phyloP scores from a whole-genome alignment of 2,797 vertebrate species.

The Pseudochirops cupreus region DNA sequence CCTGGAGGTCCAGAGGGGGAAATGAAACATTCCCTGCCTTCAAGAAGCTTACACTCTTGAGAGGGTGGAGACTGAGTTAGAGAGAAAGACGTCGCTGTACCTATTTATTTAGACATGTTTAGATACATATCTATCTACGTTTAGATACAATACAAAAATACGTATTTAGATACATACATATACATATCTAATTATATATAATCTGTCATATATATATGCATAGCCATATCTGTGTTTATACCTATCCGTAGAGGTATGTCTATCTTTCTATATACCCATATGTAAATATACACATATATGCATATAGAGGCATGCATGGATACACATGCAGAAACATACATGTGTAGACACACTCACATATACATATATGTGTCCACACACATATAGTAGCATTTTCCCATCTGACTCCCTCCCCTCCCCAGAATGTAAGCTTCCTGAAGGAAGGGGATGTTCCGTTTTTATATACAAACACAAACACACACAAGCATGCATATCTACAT shows the following conservation, averaged over 20 bases:
- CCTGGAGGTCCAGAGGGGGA: not conserved
- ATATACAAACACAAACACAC: too few relatives aligned
- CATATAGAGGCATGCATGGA: not conserved
- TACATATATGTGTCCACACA: not conserved
- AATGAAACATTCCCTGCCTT: not conserved
- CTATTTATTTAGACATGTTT: constrained; percentile 34
- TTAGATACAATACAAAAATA: too few relatives aligned
- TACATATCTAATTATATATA: too few relatives aligned
- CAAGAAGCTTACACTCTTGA: not conserved
- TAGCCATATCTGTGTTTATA: too few relatives aligned
- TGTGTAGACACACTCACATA: not conserved
- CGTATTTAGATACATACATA: too few relatives aligned
- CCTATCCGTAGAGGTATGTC: too few relatives aligned
- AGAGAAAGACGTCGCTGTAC: not conserved
- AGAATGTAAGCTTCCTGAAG: not conserved
- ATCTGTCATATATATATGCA: too few relatives aligned
- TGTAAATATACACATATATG: constrained; percentile 35
- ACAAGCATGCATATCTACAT: too few relatives aligned
- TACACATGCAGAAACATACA: not conserved
- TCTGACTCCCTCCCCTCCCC: not conserved
- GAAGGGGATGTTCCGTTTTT: not conserved
- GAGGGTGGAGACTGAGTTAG: not conserved
- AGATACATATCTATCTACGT: too few relatives aligned
- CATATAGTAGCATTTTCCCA: not conserved
- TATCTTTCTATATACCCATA: not conserved